A percentile compares a stretch with the other conserved stretches of the same genome.
These are phyloP conservation scores for Talpa occidentalis DNA, from an alignment of 2,113 vertebrate genomes.

Conservation along the genomic window DNA sequence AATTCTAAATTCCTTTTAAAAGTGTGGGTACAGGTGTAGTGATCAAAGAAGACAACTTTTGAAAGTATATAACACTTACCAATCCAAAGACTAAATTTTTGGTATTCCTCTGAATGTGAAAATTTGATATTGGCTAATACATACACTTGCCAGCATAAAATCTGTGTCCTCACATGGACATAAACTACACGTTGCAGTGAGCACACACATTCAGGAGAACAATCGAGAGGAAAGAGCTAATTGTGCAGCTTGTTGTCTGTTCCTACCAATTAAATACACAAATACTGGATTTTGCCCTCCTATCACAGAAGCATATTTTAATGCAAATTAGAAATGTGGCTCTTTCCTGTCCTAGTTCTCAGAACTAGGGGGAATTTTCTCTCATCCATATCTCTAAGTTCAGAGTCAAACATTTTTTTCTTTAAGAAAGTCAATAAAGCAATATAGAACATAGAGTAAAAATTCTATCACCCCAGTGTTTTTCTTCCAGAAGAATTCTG, in stretches of 20 bases:
- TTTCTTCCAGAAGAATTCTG: slow-evolving; percentile 10
- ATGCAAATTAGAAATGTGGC: slow-evolving; percentile 49
- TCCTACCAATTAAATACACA: neutral
- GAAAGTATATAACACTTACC: neutral
- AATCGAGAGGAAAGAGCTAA: neutral
- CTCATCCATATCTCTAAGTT: slow-evolving; percentile 9
- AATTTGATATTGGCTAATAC: neutral
- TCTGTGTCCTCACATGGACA: neutral
- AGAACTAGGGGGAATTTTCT: slow-evolving; percentile 19
- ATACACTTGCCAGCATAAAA: neutral
- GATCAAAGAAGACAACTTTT: slow-evolving; percentile 4
- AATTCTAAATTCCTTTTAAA: slow-evolving; percentile 14
- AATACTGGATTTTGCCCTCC: neutral
- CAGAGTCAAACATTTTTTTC: slow-evolving; percentile 1
- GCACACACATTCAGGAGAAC: rapidly evolving
- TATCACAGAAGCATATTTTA: slow-evolving; percentile 52
- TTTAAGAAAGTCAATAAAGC: slow-evolving; percentile 35
- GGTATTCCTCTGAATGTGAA: neutral
- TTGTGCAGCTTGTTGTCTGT: neutral
- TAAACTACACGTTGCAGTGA: neutral
- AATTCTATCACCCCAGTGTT: neutral
- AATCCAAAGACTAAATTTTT: slow-evolving; percentile 22
- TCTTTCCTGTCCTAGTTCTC: slow-evolving; percentile 33
- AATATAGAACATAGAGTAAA: neutral
- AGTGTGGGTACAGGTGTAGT: slow-evolving; percentile 20